Evolutionary conservation across 2,113 vertebrate species (phyloP).

Genomic region (Rhagologus leucostigma): DNA sequence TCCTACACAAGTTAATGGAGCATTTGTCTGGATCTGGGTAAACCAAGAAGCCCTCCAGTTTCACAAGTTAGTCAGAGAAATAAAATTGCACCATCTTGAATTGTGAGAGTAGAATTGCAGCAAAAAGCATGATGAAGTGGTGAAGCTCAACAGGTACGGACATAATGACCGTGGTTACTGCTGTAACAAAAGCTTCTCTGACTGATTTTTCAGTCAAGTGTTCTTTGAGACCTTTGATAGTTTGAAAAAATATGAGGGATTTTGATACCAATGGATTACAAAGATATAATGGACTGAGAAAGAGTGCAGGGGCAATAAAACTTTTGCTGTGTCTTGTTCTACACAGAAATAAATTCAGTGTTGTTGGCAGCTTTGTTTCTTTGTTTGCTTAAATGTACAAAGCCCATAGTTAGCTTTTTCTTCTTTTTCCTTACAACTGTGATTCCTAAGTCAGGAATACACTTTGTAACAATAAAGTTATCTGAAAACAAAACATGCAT

Average conservation of each 20-base stretch:
- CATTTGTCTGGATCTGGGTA: not conserved
- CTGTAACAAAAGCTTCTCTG: not conserved
- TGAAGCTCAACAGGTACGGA: not conserved
- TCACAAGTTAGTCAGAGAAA: not conserved
- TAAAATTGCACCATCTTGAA: not conserved
- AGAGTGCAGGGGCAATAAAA: not conserved
- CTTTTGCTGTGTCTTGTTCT: not conserved
- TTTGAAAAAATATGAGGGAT: not conserved
- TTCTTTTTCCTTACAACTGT: not conserved
- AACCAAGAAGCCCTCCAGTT: not conserved
- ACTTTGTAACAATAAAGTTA: not conserved
- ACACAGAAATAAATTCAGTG: not conserved
- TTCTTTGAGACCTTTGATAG: not conserved
- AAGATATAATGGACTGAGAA: not conserved
- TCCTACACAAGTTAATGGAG: not conserved
- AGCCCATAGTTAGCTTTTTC: not conserved
- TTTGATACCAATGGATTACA: not conserved
- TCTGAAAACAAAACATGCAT: not conserved
- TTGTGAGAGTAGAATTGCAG: not conserved
- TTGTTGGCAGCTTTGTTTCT: not conserved
- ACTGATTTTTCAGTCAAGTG: not conserved
- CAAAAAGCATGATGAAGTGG: not conserved
- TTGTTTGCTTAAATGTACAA: not conserved
- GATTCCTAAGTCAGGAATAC: not conserved
- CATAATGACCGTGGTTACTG: not conserved